Evolutionary conservation across 1,140 invertebrate species (phyloP).

Genomic region (Agrilus planipennis): DNA sequence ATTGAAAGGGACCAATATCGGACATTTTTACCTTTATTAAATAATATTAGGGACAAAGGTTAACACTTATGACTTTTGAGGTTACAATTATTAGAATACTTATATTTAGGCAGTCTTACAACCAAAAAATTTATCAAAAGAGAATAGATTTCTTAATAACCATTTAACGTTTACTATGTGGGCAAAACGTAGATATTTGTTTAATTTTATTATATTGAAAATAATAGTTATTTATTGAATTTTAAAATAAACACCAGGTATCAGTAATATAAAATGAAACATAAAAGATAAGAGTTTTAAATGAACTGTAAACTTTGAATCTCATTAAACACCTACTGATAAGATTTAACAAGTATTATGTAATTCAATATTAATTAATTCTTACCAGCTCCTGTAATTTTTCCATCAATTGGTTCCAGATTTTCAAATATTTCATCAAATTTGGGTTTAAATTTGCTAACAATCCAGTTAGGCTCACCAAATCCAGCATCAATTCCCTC

Average conservation of each 20-base stretch:
- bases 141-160: too few species aligned
- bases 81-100: too few species aligned
- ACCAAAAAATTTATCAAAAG: too few species aligned
- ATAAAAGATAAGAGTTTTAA: not conserved
- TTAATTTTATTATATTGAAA: not conserved
- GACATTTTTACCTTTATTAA: too few species aligned
- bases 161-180: too few species aligned
- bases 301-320: not conserved
- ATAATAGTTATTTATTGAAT: not conserved
- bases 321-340: too few species aligned
- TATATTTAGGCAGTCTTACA: too few species aligned
- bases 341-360: too few species aligned
- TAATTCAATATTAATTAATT: conserved; percentile 13
- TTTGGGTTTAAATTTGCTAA: conserved; percentile 69
- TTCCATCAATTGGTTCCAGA: conserved; percentile 83
- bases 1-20: conserved; percentile 69
- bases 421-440: conserved; percentile 82
- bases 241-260: not conserved
- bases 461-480: conserved; percentile 95
- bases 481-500: conserved; percentile 94
- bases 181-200: too few species aligned
- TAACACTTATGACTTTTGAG: too few species aligned
- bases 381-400: conserved; percentile 83
- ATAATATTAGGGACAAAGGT: too few species aligned
- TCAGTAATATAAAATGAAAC: not conserved